phyloP scores from a whole-genome alignment of 2,888 invertebrate genomes.

The Seladonia tumulorum region DNA sequence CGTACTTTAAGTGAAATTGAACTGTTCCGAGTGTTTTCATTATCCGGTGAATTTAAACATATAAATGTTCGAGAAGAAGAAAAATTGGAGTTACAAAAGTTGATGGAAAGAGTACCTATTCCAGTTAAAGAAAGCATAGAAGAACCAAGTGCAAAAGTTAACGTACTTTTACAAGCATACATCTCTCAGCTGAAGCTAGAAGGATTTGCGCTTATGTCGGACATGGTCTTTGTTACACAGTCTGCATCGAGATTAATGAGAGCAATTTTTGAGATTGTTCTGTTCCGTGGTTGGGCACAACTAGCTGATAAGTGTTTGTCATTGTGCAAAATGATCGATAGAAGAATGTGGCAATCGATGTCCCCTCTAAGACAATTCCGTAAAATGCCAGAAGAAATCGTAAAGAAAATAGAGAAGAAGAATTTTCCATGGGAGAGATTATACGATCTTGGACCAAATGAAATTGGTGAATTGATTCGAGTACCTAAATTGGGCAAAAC shows the following conservation, averaged over 20 bases:
- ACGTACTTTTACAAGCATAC: conserved; percentile 97
- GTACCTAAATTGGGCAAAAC: conserved; percentile 97
- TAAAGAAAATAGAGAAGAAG: conserved; percentile 99
- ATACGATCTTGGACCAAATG: conserved; percentile 98
- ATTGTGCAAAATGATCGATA: conserved; percentile 99
- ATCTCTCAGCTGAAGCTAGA: conserved; percentile 99
- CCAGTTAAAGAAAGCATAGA: conserved; percentile 99
- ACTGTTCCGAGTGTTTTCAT: conserved; percentile 98
- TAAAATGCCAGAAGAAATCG: conserved; percentile 98
- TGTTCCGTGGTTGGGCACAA: conserved; percentile 97
- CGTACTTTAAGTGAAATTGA: conserved; percentile 99
- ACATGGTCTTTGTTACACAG: conserved; percentile 99
- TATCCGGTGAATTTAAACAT: conserved; percentile 98
- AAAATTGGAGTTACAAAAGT: conserved; percentile 97
- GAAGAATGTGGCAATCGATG: conserved; percentile 99
- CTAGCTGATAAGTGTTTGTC: conserved; percentile 97
- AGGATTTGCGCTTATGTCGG: conserved; percentile 99
- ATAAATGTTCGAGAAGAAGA: conserved; percentile 98
- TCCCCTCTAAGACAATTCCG: conserved; percentile 98
- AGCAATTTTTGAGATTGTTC: conserved; percentile 98
- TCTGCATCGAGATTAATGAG: conserved; percentile 97
- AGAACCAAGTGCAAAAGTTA: conserved; percentile 98
- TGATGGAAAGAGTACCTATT: conserved; percentile 97
- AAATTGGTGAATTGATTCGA: conserved; percentile 97
- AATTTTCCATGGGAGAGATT: conserved; percentile 97